phyloP scores from a whole-genome alignment of 1,140 invertebrate genomes.

The Scaptodrosophila lebanonensis region DNA sequence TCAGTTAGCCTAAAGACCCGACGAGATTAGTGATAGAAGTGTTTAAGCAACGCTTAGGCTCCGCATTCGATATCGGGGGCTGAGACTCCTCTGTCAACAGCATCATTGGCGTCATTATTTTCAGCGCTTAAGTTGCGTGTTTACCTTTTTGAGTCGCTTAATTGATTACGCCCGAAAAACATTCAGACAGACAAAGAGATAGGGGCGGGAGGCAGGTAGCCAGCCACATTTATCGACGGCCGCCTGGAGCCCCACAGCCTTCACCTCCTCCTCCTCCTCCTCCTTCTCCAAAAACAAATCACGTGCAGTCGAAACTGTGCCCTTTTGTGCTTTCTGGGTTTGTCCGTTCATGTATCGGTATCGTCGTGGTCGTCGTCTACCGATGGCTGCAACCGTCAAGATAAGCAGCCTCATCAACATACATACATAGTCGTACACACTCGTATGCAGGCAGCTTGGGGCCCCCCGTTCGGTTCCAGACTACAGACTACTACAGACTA shows the following conservation, averaged over 20 bases:
- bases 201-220: constrained; percentile 15
- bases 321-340: constrained; percentile 1
- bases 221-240: constrained; percentile 24
- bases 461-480: too few relatives aligned
- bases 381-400: too few relatives aligned
- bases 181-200: constrained; percentile 14
- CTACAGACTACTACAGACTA: too few relatives aligned
- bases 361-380: too few relatives aligned
- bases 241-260: constrained; percentile 5
- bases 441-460: too few relatives aligned
- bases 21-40: constrained; percentile 60
- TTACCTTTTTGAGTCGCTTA: constrained; percentile 55
- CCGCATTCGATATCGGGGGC: background rate
- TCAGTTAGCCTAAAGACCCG: constrained; percentile 52
- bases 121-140: constrained; percentile 28
- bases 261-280: background rate
- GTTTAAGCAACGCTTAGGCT: constrained; percentile 33
- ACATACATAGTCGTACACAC: too few relatives aligned
- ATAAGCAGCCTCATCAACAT: too few relatives aligned
- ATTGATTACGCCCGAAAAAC: constrained; percentile 60
- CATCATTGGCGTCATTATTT: constrained; percentile 24
- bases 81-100: constrained; percentile 32
- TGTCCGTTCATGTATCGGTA: too few relatives aligned
- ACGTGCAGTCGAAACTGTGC: constrained; percentile 8
- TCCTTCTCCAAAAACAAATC: constrained; percentile 9